Conservation (phyloP, 2,888 invertebrate species). For the Protophormia terraenovae region DNA sequence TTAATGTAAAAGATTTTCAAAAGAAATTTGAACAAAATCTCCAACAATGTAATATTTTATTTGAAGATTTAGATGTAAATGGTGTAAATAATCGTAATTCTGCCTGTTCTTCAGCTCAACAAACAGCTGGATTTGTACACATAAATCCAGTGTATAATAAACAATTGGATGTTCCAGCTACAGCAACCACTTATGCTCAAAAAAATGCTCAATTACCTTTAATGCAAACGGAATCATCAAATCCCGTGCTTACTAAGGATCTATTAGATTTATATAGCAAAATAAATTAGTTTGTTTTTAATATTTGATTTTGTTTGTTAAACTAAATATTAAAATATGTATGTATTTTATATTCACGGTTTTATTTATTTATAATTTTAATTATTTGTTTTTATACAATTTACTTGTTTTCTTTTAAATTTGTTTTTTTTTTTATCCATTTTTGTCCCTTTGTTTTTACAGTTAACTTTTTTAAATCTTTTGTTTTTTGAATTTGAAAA, state of each 20-base stretch:
- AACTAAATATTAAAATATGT: neutral
- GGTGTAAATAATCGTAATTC: conserved; percentile 2
- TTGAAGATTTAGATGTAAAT: conserved; percentile 72
- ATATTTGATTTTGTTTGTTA: too few species aligned
- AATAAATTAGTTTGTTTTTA: conserved; percentile 68
- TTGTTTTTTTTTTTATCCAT: neutral
- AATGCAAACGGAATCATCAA: neutral
- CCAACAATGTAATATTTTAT: conserved; percentile 73
- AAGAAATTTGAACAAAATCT: conserved; percentile 76
- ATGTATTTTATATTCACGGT: neutral
- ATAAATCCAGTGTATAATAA: conserved; percentile 71
- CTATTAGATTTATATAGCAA: conserved; percentile 76
- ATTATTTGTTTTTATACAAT: neutral
- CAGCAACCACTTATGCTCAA: neutral
- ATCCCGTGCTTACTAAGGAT: conserved; percentile 71
- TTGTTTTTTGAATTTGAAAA: too few species aligned
- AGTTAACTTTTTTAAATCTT: neutral
- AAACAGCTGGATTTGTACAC: conserved; percentile 73
- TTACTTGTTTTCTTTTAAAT: neutral
- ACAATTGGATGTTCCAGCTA: conserved; percentile 17
- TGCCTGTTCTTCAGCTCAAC: conserved; percentile 16
- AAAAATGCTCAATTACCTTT: conserved; percentile 4
- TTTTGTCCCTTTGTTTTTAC: neutral
- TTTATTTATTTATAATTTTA: neutral
- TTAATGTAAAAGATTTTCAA: conserved; percentile 74